Evolutionary conservation across 37 sponge, comb jelly and placozoan species (phyloP).

Genomic region (Axinella damicornis): DNA sequence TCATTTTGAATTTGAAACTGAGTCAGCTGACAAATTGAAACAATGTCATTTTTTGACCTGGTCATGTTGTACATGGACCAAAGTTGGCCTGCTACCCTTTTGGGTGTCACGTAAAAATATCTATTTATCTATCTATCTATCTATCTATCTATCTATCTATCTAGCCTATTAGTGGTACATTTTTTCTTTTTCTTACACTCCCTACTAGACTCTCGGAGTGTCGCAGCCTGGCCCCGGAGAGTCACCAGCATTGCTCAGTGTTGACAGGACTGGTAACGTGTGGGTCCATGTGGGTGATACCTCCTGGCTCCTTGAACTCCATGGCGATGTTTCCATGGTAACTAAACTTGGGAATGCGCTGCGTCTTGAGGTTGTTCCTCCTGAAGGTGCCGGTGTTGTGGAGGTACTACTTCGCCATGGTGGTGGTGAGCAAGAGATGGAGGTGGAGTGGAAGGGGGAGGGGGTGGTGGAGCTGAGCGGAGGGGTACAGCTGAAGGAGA

Average conservation of each 20-base stretch:
- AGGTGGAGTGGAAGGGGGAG: background rate
- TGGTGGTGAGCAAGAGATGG: constrained; percentile 1
- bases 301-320: constrained; percentile 25
- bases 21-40: no score
- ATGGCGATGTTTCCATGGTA: constrained; percentile 8
- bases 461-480: background rate
- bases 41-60: no score
- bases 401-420: background rate
- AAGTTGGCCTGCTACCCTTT: no score
- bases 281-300: constrained; percentile 14
- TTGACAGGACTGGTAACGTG: background rate
- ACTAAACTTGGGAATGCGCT: background rate
- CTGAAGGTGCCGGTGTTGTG: background rate
- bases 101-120: no score
- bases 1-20: no score
- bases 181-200: background rate
- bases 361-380: background rate
- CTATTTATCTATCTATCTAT: no score
- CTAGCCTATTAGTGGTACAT: no score
- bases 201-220: background rate
- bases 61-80: no score
- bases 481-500: background rate
- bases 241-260: background rate
- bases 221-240: no score
- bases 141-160: no score